These are phyloP conservation scores for Sinella curviseta DNA, from an alignment of 1,140 invertebrate species.

Conservation along the genomic window DNA sequence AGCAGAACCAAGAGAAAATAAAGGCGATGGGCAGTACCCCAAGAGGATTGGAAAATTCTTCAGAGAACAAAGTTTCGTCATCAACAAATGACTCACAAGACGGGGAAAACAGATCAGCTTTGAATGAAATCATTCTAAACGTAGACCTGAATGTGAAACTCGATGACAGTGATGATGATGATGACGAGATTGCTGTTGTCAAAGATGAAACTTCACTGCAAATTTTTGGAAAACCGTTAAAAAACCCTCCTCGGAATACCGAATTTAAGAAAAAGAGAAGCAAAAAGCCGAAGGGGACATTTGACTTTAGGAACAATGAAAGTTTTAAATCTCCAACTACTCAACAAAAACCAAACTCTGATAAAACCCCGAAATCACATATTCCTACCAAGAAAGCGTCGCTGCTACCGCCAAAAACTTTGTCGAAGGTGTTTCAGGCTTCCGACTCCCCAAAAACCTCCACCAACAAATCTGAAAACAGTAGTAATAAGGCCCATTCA, in stretches of 20 bases:
- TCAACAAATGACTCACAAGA: neutral
- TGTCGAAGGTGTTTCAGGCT: neutral
- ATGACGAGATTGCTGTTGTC: neutral
- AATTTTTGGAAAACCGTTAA: slow-evolving; percentile 10
- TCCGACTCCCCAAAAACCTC: neutral
- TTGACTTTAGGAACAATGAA: neutral
- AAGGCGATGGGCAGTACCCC: neutral
- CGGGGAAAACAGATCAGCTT: slow-evolving; percentile 8
- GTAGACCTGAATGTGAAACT: slow-evolving; percentile 11
- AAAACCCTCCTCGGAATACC: neutral
- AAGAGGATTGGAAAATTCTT: neutral
- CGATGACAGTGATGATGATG: neutral
- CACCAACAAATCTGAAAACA: neutral
- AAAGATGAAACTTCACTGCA: neutral
- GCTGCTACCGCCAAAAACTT: neutral
- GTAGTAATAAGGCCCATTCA: neutral
- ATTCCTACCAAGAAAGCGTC: neutral
- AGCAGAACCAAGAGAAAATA: slow-evolving; percentile 15
- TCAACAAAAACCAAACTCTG: neutral
- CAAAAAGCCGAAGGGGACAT: neutral
- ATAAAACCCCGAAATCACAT: neutral
- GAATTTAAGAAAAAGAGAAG: neutral
- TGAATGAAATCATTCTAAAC: slow-evolving; percentile 28
- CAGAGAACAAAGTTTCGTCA: neutral
- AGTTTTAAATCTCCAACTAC: neutral